These are phyloP conservation scores for Apis cerana DNA, from an alignment of 1,140 invertebrate species.

Conservation along the genomic window DNA sequence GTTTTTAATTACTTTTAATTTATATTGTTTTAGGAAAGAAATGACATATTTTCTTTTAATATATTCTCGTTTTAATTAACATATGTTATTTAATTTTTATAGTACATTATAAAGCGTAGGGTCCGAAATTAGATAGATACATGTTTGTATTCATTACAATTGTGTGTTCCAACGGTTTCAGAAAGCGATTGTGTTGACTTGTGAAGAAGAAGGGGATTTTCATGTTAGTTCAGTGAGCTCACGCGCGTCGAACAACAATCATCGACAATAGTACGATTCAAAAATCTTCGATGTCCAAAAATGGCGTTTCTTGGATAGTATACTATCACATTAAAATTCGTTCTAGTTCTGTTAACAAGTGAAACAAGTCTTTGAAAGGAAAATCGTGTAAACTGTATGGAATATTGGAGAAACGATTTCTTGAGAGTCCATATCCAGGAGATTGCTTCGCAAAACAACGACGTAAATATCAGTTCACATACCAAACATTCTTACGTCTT, in stretches of 20 bases:
- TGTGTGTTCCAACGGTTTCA: slow-evolving; percentile 50
- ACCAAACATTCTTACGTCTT: slow-evolving; percentile 40
- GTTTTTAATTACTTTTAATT: background rate
- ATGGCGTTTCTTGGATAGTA: slow-evolving; percentile 70
- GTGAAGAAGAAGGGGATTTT: slow-evolving; percentile 52
- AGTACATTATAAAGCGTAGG: background rate
- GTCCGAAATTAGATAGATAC: slow-evolving; percentile 18
- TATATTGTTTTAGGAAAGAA: background rate
- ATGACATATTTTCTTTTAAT: background rate
- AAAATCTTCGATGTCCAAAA: slow-evolving; percentile 65
- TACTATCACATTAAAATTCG: background rate
- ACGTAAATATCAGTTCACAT: slow-evolving; percentile 58
- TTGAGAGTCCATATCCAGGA: slow-evolving; percentile 2
- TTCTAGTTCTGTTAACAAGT: background rate
- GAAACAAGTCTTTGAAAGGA: background rate
- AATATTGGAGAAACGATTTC: background rate
- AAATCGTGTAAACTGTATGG: slow-evolving; percentile 1
- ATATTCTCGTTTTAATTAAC: background rate
- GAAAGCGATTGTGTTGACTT: slow-evolving; percentile 50
- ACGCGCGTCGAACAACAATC: slow-evolving; percentile 67
- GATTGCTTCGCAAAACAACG: slow-evolving; percentile 8
- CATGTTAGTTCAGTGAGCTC: slow-evolving; percentile 71
- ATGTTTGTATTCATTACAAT: slow-evolving; percentile 33
- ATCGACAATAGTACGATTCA: slow-evolving; percentile 45
- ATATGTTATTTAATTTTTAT: background rate